Conservation (phyloP, 1,140 invertebrate genomes). For the Leguminivora glycinivorella region DNA sequence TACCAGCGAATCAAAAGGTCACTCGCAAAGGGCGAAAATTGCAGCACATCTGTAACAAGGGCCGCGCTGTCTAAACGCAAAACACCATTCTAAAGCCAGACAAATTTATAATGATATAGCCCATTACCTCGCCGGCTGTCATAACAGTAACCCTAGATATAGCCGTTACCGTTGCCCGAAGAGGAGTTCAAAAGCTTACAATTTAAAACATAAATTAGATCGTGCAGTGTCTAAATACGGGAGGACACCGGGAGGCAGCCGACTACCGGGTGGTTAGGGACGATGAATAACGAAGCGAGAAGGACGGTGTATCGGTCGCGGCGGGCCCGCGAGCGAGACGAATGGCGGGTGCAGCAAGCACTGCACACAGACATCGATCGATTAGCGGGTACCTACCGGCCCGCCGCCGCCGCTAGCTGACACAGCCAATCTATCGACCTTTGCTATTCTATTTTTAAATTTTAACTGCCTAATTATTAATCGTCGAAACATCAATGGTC, state of each 20-base stretch:
- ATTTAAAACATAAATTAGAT: conserved; percentile 77
- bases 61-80: conserved; percentile 48
- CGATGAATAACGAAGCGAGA: conserved; percentile 69
- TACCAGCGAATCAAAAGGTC: conserved; percentile 34
- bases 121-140: conserved; percentile 54
- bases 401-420: conserved; percentile 47
- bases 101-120: conserved; percentile 66
- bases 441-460: conserved; percentile 60
- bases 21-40: conserved; percentile 39
- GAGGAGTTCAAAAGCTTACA: conserved; percentile 59
- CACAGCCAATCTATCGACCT: conserved; percentile 67
- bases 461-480: conserved; percentile 63
- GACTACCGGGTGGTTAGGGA: conserved; percentile 73
- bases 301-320: conserved; percentile 56
- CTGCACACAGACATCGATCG: conserved; percentile 73
- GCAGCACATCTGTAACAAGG: conserved; percentile 49
- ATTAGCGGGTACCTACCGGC: conserved; percentile 56
- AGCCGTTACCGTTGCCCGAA: conserved; percentile 48
- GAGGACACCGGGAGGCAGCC: conserved; percentile 62
- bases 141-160: conserved; percentile 60
- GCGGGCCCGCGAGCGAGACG: conserved; percentile 53
- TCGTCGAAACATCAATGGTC: conserved; percentile 38
- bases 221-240: conserved; percentile 73
- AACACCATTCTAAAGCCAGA: conserved; percentile 46
- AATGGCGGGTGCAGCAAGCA: conserved; percentile 62